Conservation (phyloP, 2,797 vertebrate genomes). For the Pelochelys cantorii region DNA sequence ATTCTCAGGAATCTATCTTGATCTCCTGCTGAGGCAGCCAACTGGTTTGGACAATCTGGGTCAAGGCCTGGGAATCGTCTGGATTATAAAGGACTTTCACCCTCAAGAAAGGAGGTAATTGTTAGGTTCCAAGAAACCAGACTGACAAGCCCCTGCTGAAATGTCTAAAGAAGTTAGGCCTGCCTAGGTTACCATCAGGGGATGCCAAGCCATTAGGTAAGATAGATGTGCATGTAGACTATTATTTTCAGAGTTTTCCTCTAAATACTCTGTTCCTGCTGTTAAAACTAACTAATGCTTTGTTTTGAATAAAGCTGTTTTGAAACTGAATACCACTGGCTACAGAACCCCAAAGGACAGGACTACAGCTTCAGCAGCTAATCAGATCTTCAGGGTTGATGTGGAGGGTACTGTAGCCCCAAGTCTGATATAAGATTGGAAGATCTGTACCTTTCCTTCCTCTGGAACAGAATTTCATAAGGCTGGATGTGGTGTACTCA, state of each 20-base stretch:
- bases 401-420: background rate
- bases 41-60: constrained; percentile 26
- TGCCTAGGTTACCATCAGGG: background rate
- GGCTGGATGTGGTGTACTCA: background rate
- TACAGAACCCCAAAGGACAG: background rate
- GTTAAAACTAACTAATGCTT: background rate
- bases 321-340: background rate
- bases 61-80: background rate
- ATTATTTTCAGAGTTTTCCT: background rate
- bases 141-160: background rate
- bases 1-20: constrained; percentile 39
- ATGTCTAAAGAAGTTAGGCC: background rate
- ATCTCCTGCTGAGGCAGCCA: background rate
- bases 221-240: background rate
- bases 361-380: accelerated
- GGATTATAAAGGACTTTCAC: background rate
- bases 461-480: background rate
- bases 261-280: background rate
- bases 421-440: background rate
- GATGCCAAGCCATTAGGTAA: background rate
- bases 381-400: accelerated
- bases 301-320: background rate
- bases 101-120: constrained; percentile 27
- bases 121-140: background rate
- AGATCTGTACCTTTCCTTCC: accelerated